Evolutionary conservation across 2,888 invertebrate species (phyloP).

Genomic region (Agrotis segetum): DNA sequence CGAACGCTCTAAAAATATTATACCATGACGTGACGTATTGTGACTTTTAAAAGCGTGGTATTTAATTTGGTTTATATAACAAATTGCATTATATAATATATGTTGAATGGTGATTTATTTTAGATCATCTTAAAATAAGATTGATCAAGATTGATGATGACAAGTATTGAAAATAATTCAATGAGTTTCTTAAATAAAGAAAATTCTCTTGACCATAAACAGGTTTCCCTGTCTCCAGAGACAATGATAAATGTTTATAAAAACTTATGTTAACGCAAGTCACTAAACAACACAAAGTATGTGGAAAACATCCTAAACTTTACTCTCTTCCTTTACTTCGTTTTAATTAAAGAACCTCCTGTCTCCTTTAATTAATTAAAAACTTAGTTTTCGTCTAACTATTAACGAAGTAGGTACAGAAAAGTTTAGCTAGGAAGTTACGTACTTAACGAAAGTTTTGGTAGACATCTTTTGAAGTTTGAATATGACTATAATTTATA

Average conservation of each 20-base stretch:
- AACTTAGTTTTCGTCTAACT: conserved; percentile 47
- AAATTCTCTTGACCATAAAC: background rate
- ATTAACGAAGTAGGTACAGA: background rate
- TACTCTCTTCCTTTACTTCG: conserved; percentile 16
- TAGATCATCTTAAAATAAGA: too few relatives aligned
- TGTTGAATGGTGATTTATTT: too few relatives aligned
- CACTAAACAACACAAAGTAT: conserved; percentile 43
- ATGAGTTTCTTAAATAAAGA: background rate
- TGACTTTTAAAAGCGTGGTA: too few relatives aligned
- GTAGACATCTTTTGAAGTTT: background rate
- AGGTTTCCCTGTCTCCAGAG: background rate
- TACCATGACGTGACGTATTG: too few relatives aligned
- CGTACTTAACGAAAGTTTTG: background rate
- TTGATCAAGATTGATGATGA: too few relatives aligned
- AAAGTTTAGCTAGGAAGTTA: background rate
- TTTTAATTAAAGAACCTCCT: conserved; percentile 55
- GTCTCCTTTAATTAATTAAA: conserved; percentile 59
- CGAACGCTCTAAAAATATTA: too few relatives aligned
- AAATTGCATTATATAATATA: too few relatives aligned
- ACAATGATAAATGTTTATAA: conserved; percentile 31
- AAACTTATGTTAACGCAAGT: conserved; percentile 10
- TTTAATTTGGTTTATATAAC: too few relatives aligned
- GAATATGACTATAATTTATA: background rate
- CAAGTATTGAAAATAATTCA: background rate
- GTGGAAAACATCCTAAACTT: conserved; percentile 34